A percentile compares a stretch with the other conserved stretches of the same genome.
phyloP scores from a whole-genome alignment of 2,113 vertebrate genomes.

The Epinephelus moara region DNA sequence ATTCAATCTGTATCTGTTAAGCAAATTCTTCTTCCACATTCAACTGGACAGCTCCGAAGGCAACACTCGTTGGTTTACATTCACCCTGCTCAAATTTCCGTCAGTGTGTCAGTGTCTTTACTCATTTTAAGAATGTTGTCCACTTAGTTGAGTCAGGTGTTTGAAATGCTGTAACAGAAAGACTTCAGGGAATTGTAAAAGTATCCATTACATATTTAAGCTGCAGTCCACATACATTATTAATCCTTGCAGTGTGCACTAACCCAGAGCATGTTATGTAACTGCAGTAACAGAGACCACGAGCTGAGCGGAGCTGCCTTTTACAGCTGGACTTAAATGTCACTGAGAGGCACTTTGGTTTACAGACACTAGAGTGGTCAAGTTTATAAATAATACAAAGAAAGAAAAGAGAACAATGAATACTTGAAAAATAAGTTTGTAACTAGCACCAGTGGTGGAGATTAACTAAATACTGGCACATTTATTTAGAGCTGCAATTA shows the following conservation, averaged over 20 bases:
- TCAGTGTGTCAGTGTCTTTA: not conserved
- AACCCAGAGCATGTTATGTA: not conserved
- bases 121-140: not conserved
- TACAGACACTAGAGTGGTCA: not conserved
- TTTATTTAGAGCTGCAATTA: too few relatives aligned
- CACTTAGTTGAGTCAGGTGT: not conserved
- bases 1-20: not conserved
- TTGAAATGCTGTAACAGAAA: too few relatives aligned
- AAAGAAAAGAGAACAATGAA: not conserved
- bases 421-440: not conserved
- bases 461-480: too few relatives aligned
- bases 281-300: not conserved
- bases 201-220: not conserved
- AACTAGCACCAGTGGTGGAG: too few relatives aligned
- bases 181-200: too few relatives aligned
- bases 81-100: not conserved
- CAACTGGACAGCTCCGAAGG: too few relatives aligned
- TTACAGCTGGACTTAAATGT: not conserved
- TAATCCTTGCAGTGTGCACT: not conserved
- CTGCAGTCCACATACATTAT: not conserved
- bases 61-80: not conserved
- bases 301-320: too few relatives aligned
- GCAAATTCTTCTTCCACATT: not conserved
- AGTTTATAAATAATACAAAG: not conserved
- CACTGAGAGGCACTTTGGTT: not conserved